Conservation (phyloP, 2,797 vertebrate species). For the Mycteria americana region DNA sequence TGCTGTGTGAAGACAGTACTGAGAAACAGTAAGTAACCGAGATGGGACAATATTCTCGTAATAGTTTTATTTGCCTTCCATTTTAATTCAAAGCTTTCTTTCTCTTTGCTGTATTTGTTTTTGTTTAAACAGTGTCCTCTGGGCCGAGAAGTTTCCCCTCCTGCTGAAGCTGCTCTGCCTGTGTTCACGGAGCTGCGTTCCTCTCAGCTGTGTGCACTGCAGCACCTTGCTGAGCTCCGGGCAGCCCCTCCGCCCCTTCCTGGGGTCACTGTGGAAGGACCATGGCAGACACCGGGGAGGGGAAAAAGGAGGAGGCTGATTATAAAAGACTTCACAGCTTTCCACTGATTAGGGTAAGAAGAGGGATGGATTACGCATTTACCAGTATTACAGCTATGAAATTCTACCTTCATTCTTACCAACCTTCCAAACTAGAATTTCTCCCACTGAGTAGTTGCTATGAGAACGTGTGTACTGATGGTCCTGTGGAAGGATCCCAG, state of each 20-base stretch:
- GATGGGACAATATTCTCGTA: fast-evolving
- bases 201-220: not conserved
- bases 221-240: conserved; percentile 5
- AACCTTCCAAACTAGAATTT: not conserved
- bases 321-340: conserved; percentile 97
- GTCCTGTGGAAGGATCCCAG: not conserved
- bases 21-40: not conserved
- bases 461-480: not conserved
- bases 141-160: not conserved
- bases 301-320: conserved; percentile 95
- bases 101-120: conserved; percentile 30
- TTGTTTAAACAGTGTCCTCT: conserved; percentile 40
- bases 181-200: not conserved
- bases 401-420: not conserved
- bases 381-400: not conserved
- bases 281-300: conserved; percentile 87
- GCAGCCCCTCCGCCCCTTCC: not conserved
- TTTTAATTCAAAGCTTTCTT: conserved; percentile 23
- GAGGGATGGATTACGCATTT: not conserved
- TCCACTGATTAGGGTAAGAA: conserved; percentile 92
- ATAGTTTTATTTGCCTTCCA: not conserved
- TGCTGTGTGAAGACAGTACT: not conserved
- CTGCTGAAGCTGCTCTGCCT: conserved; percentile 22
- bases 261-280: conserved; percentile 51
- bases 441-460: not conserved